Percentiles rank a stretch among this genome's conserved stretches.
Evolutionary conservation across 1,140 invertebrate species (phyloP).

Genomic region (Leptoteleia sp.): DNA sequence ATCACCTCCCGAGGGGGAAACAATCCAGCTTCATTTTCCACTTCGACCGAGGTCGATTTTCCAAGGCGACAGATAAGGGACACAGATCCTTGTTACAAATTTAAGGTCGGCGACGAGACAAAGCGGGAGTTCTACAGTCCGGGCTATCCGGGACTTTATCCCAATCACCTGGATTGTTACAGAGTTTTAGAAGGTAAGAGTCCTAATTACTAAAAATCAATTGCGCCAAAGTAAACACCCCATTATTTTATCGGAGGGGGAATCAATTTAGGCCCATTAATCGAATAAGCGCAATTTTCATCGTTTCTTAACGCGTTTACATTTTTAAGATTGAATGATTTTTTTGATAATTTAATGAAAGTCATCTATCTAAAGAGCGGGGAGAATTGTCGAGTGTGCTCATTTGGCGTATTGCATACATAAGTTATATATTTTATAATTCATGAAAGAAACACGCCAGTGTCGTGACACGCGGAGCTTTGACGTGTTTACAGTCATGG

Average conservation of each 20-base stretch:
- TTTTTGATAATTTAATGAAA: too few species aligned
- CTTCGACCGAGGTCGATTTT: conserved; percentile 57
- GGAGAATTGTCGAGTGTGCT: too few species aligned
- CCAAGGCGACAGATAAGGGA: conserved; percentile 74
- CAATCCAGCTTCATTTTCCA: conserved; percentile 21
- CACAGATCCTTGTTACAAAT: conserved; percentile 80
- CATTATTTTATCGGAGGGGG: too few species aligned
- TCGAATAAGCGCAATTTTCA: too few species aligned
- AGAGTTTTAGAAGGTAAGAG: conserved; percentile 86
- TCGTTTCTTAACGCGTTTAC: too few species aligned
- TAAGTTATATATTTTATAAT: conserved; percentile 4
- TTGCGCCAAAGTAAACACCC: too few species aligned
- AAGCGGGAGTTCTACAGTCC: conserved; percentile 88
- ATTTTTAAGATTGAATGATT: too few species aligned
- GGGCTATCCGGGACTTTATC: conserved; percentile 87
- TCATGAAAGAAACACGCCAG: background rate
- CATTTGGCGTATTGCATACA: background rate
- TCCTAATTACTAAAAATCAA: too few species aligned
- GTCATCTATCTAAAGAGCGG: too few species aligned
- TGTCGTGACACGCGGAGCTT: conserved; percentile 12
- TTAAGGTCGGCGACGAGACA: conserved; percentile 81
- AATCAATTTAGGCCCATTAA: too few species aligned
- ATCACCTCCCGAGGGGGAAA: conserved; percentile 13
- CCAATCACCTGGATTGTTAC: conserved; percentile 87
- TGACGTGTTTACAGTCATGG: conserved; percentile 5